Percentiles rank a stretch among this genome's conserved stretches.
Conservation (phyloP, 2,888 invertebrate genomes). For the Tachina lurida region DNA sequence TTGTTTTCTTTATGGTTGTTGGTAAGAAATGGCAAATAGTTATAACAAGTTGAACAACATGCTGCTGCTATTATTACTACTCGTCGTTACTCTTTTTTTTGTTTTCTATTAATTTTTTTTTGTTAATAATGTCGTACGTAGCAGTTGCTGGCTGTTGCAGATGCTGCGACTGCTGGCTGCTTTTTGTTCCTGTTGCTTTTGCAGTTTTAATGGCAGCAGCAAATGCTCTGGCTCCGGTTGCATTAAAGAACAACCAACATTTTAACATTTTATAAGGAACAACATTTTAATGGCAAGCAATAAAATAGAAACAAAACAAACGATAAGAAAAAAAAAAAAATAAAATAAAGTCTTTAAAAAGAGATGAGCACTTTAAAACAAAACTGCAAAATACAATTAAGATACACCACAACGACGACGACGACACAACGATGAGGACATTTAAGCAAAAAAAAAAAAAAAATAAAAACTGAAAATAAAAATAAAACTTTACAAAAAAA, state of each 20-base stretch:
- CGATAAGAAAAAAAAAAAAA: constrained; percentile 8
- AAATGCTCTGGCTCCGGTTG: constrained; percentile 24
- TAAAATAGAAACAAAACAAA: constrained; percentile 37
- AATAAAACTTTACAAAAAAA: constrained; percentile 39
- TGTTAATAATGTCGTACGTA: constrained; percentile 37
- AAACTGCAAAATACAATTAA: constrained; percentile 70
- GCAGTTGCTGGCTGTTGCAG: constrained; percentile 23
- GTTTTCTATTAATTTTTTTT: constrained; percentile 8
- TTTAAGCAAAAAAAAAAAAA: constrained; percentile 52
- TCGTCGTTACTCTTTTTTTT: constrained; percentile 21
- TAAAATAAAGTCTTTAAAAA: constrained; percentile 57
- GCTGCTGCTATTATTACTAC: constrained; percentile 53
- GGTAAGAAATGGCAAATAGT: constrained; percentile 68
- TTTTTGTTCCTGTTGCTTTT: constrained; percentile 54
- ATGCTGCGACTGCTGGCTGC: constrained; percentile 33
- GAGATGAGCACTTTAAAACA: constrained; percentile 68
- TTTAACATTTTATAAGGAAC: constrained; percentile 53
- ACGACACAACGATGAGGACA: constrained; percentile 66
- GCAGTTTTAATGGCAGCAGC: constrained; percentile 39
- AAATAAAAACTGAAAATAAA: constrained; percentile 37
- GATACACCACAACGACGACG: constrained; percentile 63
- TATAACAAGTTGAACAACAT: constrained; percentile 66
- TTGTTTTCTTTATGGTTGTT: constrained; percentile 33
- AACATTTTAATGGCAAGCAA: constrained; percentile 59
- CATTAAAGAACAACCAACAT: constrained; percentile 44